Conservation (phyloP, 37 sponge, comb jelly and placozoan genomes). For the Cladorhizidae sp. region DNA sequence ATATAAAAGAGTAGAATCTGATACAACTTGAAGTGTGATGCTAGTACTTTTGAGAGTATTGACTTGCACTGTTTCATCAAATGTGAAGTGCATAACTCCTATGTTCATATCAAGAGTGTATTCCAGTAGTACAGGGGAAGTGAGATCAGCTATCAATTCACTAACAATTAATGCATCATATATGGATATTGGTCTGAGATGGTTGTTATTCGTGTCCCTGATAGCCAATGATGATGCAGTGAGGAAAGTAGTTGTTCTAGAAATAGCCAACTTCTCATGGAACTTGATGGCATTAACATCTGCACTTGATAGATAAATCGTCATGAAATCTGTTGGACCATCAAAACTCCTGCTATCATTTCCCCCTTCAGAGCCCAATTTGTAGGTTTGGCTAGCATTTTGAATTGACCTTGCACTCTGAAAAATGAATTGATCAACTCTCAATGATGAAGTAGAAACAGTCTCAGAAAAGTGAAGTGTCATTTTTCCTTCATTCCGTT, state of each 20-base stretch:
- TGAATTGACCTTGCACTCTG: constrained; percentile 38
- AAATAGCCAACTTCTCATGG: constrained; percentile 63
- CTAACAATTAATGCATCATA: constrained; percentile 49
- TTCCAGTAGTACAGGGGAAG: constrained; percentile 37
- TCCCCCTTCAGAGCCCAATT: constrained; percentile 24
- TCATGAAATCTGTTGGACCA: constrained; percentile 58
- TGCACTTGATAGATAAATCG: constrained; percentile 39
- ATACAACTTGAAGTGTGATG: constrained; percentile 62
- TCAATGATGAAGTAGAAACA: constrained; percentile 52
- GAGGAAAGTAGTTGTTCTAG: constrained; percentile 64
- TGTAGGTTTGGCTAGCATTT: constrained; percentile 26
- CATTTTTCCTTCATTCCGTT: constrained; percentile 49
- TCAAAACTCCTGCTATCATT: constrained; percentile 15
- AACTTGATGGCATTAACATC: constrained; percentile 83
- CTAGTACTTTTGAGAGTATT: constrained; percentile 50
- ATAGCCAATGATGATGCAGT: constrained; percentile 39
- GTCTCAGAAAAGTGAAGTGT: constrained; percentile 81
- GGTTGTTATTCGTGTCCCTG: constrained; percentile 60
- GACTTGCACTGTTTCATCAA: constrained; percentile 85
- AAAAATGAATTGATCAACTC: constrained; percentile 50
- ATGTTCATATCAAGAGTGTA: constrained; percentile 72
- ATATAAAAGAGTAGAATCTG: constrained; percentile 24
- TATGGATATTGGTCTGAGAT: constrained; percentile 37
- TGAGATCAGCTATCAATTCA: constrained; percentile 51
- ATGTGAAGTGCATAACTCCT: constrained; percentile 64